Evolutionary conservation across 2,888 invertebrate genomes (phyloP).

Genomic region (Ceriagrion tenellum): DNA sequence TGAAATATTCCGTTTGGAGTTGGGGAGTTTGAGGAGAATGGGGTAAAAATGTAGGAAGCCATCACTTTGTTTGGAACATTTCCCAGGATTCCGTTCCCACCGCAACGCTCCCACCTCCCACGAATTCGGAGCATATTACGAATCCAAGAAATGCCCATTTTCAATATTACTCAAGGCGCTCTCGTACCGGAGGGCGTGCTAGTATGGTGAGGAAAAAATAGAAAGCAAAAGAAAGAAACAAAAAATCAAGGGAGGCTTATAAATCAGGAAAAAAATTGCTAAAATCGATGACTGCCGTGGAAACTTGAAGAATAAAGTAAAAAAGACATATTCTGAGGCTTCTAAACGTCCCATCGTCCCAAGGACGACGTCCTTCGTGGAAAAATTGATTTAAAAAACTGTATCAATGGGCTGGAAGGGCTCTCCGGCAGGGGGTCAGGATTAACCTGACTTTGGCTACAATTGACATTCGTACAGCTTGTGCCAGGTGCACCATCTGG

Average conservation of each 20-base stretch:
- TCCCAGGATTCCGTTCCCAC: not conserved
- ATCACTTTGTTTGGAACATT: slow-evolving; percentile 14
- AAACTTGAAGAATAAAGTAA: not conserved
- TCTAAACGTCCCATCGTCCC: not conserved
- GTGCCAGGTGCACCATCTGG: not conserved
- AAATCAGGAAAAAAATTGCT: not conserved
- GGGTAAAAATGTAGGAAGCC: not conserved
- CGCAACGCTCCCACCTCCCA: not conserved
- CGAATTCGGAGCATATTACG: not conserved
- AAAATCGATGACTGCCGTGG: not conserved
- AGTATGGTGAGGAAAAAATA: not conserved
- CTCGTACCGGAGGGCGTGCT: not conserved
- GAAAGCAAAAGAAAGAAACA: not conserved
- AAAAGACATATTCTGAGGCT: not conserved
- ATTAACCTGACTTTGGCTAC: not conserved
- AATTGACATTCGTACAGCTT: not conserved
- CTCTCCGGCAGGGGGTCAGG: not conserved
- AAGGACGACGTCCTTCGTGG: not conserved
- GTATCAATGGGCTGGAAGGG: not conserved
- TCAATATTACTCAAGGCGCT: slow-evolving; percentile 8
- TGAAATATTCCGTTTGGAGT: not conserved
- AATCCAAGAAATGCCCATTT: not conserved
- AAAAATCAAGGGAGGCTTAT: not conserved
- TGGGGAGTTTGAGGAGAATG: not conserved
- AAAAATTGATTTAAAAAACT: not conserved